Evolutionary conservation across 2,797 vertebrate species (phyloP), one percentile per base, ranked within the genome.

Genomic region (Chaetophractus vellerosus): DNA sequence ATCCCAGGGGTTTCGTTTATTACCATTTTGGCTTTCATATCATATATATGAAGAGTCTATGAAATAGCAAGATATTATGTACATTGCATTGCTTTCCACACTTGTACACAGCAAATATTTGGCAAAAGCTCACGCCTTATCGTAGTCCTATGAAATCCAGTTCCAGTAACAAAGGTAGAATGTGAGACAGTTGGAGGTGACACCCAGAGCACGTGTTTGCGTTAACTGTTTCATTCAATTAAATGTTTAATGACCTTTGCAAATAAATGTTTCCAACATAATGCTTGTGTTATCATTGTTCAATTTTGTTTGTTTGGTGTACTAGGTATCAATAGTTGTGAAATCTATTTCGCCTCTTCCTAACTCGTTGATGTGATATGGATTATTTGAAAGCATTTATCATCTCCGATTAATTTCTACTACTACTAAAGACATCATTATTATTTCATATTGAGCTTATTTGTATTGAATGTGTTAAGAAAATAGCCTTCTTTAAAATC

Each of bases 401-500:
- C 36, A 38, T 79, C 14, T 45, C 12, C 16, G 31, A 59, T 74
- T 87, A 79, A 64, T 33, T 74, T 88, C 18, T 61, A 28, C 48
- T 55, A 63, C 52, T 64, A 50, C 36, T 57, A 71, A 93, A 55
- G 31, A 18, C 45, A 71, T 45, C 28, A 61, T 85, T 85, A 52
- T 50, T 59, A 41, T 64, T 91, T 61, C 69, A 63, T 69, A 75
- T 64, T 74, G 3, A 0, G 59, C 38, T 94, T 24, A 23, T 93
- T 86, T 48, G 41, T 63, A 45, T 76, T 66, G 12, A 96, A 41
- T 31, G 24, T 36, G n/a, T n/a, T 59, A 19, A 80, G 76, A 80
- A 94, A 89, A 91, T 76, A 85, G 48, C 45, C 41, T n/a, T 64
- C 41, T 87, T 19, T 61, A 50, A 92, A 92, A 92, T 38, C 16